phyloP scores from a whole-genome alignment of 2,797 vertebrate genomes.

The Phoeniculus purpureus region DNA sequence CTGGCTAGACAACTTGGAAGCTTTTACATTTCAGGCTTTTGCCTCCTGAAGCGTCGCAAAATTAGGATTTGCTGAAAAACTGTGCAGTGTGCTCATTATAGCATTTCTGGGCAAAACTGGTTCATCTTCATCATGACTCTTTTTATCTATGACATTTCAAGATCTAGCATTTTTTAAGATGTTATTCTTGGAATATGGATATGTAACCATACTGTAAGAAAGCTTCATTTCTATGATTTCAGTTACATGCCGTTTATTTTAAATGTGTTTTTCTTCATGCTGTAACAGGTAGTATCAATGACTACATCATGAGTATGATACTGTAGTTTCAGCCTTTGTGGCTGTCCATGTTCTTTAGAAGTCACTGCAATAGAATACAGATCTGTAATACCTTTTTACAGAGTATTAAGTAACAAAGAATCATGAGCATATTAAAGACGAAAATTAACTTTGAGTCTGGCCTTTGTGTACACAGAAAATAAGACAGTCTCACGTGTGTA shows the following conservation, averaged over 20 bases:
- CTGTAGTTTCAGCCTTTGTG: conserved; percentile 49
- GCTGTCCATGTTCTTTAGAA: conserved; percentile 57
- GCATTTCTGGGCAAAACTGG: conserved; percentile 73
- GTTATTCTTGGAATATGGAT: conserved; percentile 60
- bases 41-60: conserved; percentile 72
- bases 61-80: conserved; percentile 73
- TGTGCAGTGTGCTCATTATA: conserved; percentile 71
- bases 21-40: conserved; percentile 74
- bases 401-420: conserved; percentile 63
- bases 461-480: background rate
- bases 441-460: conserved; percentile 52
- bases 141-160: conserved; percentile 65
- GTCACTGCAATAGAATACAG: conserved; percentile 67
- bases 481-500: background rate
- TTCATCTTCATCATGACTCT: conserved; percentile 63
- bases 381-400: conserved; percentile 70
- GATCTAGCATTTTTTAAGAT: conserved; percentile 70
- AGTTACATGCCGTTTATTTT: conserved; percentile 65
- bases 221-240: conserved; percentile 31
- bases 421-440: conserved; percentile 72
- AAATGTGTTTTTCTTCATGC: conserved; percentile 65
- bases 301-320: conserved; percentile 54
- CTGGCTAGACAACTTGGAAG: conserved; percentile 60
- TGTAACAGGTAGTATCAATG: conserved; percentile 52
- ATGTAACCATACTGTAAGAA: conserved; percentile 13